Evolutionary conservation across 2,113 vertebrate species (phyloP).

Genomic region (Colius striatus): DNA sequence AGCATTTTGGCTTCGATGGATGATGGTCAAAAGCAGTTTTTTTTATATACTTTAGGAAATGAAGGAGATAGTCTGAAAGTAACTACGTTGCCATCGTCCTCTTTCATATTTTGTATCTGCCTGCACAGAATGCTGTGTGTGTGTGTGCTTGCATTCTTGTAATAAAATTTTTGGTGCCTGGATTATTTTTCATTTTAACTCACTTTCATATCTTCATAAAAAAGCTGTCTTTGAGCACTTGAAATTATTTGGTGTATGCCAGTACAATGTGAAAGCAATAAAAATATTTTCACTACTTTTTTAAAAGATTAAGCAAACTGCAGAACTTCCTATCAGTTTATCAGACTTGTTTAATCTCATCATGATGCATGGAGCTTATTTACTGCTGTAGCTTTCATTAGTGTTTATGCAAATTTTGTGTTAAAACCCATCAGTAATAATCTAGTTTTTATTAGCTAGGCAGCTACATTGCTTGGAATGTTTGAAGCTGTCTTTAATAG

Average conservation of each 20-base stretch:
- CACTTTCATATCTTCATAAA: background rate
- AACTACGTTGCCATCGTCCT: background rate
- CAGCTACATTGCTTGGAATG: background rate
- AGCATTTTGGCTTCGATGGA: background rate
- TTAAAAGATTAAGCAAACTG: background rate
- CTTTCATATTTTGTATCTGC: background rate
- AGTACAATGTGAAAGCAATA: background rate
- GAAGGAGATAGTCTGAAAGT: background rate
- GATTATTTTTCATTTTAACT: background rate
- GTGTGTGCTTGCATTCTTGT: background rate
- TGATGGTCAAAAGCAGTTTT: background rate
- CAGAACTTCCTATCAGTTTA: background rate
- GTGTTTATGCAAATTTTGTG: slow-evolving; percentile 17
- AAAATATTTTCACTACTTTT: background rate
- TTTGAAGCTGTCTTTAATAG: background rate
- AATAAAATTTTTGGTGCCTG: slow-evolving; percentile 15
- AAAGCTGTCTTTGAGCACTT: background rate
- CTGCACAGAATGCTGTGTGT: background rate
- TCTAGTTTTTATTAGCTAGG: background rate
- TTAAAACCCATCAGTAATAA: slow-evolving; percentile 25
- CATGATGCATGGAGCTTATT: background rate
- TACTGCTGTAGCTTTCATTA: background rate
- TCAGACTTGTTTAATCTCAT: slow-evolving; percentile 39
- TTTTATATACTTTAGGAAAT: background rate
- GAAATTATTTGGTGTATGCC: background rate